Percentiles rank a stretch among this genome's conserved stretches.
phyloP scores from a whole-genome alignment of 2,797 vertebrate genomes.

The Lepidocolaptes lacrymiger region DNA sequence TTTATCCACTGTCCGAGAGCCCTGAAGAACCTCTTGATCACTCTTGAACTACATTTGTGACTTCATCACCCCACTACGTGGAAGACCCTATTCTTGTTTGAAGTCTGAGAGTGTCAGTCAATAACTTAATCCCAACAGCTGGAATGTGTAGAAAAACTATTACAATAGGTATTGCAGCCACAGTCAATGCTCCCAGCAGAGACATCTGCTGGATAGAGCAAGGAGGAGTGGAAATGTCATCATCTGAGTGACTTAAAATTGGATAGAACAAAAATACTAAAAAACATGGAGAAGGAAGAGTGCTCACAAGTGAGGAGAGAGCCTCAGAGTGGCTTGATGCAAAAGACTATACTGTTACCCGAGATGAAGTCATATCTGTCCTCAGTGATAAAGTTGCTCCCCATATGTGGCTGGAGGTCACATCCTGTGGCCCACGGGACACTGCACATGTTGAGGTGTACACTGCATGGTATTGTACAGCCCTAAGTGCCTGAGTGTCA shows the following conservation, averaged over 20 bases:
- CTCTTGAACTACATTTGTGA: not conserved
- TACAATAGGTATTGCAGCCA: not conserved
- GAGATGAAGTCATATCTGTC: not conserved
- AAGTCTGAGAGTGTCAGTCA: not conserved
- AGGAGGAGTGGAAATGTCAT: not conserved
- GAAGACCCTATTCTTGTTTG: not conserved
- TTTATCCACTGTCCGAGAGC: not conserved
- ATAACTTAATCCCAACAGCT: not conserved
- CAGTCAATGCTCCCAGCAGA: not conserved
- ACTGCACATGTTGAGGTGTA: not conserved
- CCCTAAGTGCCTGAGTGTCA: not conserved
- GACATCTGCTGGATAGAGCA: not conserved
- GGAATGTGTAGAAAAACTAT: not conserved
- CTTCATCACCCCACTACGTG: accelerated
- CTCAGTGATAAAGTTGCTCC: not conserved
- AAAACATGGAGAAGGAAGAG: not conserved
- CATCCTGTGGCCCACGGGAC: too few species aligned
- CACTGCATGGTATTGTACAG: not conserved
- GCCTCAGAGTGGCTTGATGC: not conserved
- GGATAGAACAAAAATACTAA: not conserved
- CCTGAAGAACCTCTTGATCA: not conserved
- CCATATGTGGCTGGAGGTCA: not conserved
- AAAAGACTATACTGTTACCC: not conserved
- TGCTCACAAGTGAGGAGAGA: not conserved
- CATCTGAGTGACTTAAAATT: not conserved